Evolutionary conservation across 2,113 vertebrate species (phyloP), one percentile per base, ranked within the genome.

Genomic region (Acanthochromis polyacanthus): DNA sequence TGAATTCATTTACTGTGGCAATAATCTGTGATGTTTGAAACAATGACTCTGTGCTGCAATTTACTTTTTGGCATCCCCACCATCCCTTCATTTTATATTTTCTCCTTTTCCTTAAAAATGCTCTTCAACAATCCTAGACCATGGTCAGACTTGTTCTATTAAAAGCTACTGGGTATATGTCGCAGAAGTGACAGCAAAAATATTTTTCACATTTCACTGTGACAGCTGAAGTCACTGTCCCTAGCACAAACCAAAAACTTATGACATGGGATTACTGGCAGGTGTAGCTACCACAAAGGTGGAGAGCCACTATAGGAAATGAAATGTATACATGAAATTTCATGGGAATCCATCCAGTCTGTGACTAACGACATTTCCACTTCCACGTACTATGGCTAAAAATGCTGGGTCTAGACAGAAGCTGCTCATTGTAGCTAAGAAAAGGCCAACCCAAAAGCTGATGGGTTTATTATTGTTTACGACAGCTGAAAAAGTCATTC

Each of bases 81-180:
- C 50, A 53, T 60, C 1, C 20, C 38, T 69, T 22, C 48, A 12
- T 62, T 78, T 69, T 36, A 22, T n/a, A 32, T 63, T 71, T 66
- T 46, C 23, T 45, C 32, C 12, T 59, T 71, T 62, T 40, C 12
- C 28, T 17, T 17, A 28, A 71, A 2, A 66, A 30, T 20, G n/a
- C 32, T 30, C 50, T 48, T 64, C 20, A 48, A 52, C 25, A 57
- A 23, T 20, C 64, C 48, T 11, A 25, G 69, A 25, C 25, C 36
- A 30, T 2, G 32, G 19, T 32, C 25, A 56, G 6, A 56, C 55
- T 57, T 40, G 9, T 67, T 60, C 36, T 65, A 62, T 61, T n/a
- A 36, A 7, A 51, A 19, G 15, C 17, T 56, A 36, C 0, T 16
- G 16, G 30, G 32, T 12, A 48, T 14, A 32, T 25, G 10, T 23